Percentiles rank a stretch among this genome's conserved stretches.
phyloP scores from a whole-genome alignment of 2,797 vertebrate genomes.

The Rhinoraja longicauda region DNA sequence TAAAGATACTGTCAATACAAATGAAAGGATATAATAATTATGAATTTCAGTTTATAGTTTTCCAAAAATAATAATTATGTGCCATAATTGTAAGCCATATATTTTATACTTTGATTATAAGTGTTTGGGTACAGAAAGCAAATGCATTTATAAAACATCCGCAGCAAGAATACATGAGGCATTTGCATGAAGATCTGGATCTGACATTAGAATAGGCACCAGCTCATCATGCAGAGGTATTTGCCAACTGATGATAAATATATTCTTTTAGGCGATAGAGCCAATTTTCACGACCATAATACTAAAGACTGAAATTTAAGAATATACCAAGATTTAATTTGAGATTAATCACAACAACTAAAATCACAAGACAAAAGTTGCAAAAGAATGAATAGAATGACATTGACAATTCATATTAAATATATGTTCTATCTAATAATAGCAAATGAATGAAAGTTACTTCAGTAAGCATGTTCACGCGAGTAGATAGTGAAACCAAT shows the following conservation, averaged over 20 bases:
- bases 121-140: background rate
- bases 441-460: background rate
- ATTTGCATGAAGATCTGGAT: background rate
- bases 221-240: background rate
- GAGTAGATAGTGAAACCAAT: background rate
- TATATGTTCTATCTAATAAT: background rate
- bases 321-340: background rate
- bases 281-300: background rate
- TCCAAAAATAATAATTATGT: background rate
- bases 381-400: background rate
- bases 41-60: background rate
- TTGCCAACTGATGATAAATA: background rate
- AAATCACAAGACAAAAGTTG: background rate
- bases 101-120: background rate
- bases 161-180: background rate
- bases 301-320: background rate
- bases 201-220: background rate
- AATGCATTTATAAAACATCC: background rate
- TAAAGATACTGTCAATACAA: background rate
- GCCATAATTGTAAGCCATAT: background rate
- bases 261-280: background rate
- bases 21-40: background rate
- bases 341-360: background rate
- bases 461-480: constrained; percentile 21
- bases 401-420: background rate